Evolutionary conservation across 64 coral and sea anemone genomes (phyloP), one percentile per base, ranked within the genome.

Genomic region (Pocillopora damicornis): DNA sequence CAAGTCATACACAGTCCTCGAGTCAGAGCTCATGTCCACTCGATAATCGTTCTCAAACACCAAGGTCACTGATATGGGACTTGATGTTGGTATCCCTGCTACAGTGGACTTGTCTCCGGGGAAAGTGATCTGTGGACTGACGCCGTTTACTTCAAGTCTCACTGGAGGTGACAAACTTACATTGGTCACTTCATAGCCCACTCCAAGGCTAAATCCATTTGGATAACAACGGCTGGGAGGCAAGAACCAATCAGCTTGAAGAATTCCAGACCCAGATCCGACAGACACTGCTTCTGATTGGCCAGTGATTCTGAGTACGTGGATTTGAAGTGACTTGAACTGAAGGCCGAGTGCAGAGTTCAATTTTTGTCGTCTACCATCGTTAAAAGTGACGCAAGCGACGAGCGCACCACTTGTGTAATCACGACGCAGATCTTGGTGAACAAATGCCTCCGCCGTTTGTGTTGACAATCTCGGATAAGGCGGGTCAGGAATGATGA

Each of bases 1-100:
- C 30, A 91, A 77, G 58, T 91, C 89, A 65, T 78, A 67, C 14
- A 91, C 17, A 51, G 89, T 91, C 36, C 89, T 86, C 2, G 89
- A 61, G 60, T 91, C 89, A 13, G 81, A 78, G 35, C 74, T 91
- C 89, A 91, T 91, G 61, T 91, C 89, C n/a, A 91, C 89, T 9
- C 82, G 89, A 59, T 91, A 60, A 0, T 75, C 86, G 11, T 58
- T 77, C 34, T 86, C 75, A 58, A 91, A 91, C 17, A 91, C 59
- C 69, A 91, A 68, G 20, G 84, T 61, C 15, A 91, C 77, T 18
- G 37, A 77, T 38, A 91, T 86, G 37, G 42, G 38, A 26, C 89
- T 91, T 51, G 74, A 86, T 9, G 82, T 91, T 37, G 89, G 89
- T 65, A 86, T 78, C 51, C 89, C 89, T 77, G 89, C 89, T 9